Evolutionary conservation across 2,797 vertebrate species (phyloP).

Genomic region (Neopelma chrysocephalum): DNA sequence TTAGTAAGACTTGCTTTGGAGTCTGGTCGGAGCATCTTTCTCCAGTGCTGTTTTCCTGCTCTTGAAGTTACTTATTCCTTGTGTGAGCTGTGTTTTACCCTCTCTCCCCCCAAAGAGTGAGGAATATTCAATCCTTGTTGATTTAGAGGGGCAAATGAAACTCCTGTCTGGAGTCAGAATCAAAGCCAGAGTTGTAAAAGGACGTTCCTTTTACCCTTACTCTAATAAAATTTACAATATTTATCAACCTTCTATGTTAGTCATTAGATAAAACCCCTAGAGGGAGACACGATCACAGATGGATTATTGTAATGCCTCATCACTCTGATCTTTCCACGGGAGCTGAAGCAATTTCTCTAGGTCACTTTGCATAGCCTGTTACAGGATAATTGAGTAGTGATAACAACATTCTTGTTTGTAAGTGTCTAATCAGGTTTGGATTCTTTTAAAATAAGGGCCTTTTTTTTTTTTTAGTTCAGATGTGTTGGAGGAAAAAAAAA

Average conservation of each 20-base stretch:
- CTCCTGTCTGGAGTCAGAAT: not conserved
- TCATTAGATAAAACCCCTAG: slow-evolving; percentile 64
- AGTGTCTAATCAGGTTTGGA: not conserved
- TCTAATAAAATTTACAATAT: slow-evolving; percentile 22
- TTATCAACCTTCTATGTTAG: slow-evolving; percentile 3
- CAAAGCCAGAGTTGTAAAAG: not conserved
- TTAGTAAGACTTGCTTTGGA: not conserved
- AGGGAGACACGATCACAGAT: slow-evolving; percentile 58
- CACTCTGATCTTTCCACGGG: not conserved
- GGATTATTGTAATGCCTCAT: slow-evolving; percentile 36
- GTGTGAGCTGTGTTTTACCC: not conserved
- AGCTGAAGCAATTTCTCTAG: slow-evolving; percentile 29
- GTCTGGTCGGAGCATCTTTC: not conserved
- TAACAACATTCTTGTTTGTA: not conserved
- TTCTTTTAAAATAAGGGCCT: not conserved
- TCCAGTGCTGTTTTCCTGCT: not conserved
- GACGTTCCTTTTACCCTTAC: not conserved
- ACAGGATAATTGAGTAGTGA: slow-evolving; percentile 23
- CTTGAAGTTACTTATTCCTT: not conserved
- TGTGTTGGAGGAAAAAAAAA: not conserved
- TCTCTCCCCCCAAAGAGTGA: not conserved
- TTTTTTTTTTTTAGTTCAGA: not conserved
- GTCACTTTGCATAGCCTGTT: slow-evolving; percentile 40
- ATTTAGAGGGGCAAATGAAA: not conserved
- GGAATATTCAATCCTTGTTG: not conserved